Evolutionary conservation across 2,113 vertebrate genomes (phyloP).

Genomic region (Onychorhynchus coronatus): DNA sequence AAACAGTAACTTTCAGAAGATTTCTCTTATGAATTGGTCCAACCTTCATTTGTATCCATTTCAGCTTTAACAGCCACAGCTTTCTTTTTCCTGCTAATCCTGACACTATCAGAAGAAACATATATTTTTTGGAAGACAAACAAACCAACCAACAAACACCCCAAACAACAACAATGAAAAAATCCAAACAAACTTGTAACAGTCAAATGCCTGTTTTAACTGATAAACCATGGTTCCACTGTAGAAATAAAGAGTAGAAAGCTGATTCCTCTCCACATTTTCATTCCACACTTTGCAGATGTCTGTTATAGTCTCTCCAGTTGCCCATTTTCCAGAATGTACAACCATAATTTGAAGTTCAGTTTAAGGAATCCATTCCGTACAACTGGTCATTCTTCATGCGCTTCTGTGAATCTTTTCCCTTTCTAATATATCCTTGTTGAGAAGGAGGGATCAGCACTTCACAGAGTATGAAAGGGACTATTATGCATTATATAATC

Average conservation of each 20-base stretch:
- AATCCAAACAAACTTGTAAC: neutral
- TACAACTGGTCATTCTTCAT: neutral
- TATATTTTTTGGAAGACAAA: rapidly evolving
- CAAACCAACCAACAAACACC: neutral
- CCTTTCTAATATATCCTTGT: neutral
- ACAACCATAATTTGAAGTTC: neutral
- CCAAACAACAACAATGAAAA: neutral
- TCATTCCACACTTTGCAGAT: neutral
- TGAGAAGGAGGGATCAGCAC: neutral
- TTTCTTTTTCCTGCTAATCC: neutral
- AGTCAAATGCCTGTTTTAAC: neutral
- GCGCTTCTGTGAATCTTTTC: neutral
- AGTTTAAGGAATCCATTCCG: neutral
- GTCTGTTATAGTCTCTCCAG: neutral
- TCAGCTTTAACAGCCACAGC: neutral
- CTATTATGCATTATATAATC: neutral
- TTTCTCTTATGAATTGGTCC: neutral
- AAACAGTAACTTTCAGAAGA: neutral
- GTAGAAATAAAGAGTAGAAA: neutral
- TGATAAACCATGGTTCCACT: neutral
- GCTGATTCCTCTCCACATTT: neutral
- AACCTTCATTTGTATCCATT: neutral
- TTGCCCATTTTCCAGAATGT: neutral
- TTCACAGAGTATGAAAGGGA: neutral
- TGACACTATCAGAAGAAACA: neutral